Conservation (phyloP, 2,113 vertebrate species). For the Eretmochelys imbricata region DNA sequence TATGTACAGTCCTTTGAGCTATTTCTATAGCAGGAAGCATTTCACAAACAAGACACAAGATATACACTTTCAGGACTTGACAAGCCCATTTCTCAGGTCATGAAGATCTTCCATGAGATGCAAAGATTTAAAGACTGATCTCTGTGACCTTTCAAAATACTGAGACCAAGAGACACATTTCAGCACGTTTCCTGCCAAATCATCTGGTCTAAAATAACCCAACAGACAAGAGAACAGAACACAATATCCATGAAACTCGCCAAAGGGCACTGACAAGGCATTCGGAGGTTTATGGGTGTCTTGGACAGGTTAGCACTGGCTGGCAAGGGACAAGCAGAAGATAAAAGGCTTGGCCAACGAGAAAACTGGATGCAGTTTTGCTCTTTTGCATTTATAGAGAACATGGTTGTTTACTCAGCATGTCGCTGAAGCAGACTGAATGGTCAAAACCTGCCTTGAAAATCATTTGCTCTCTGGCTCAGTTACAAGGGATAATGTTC, state of each 20-base stretch:
- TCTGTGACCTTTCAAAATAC: conserved; percentile 74
- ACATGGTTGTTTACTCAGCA: conserved; percentile 45
- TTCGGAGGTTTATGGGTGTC: conserved; percentile 40
- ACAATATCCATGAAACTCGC: conserved; percentile 57
- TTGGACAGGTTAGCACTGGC: conserved; percentile 76
- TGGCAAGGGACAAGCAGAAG: conserved; percentile 74
- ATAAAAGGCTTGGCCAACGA: conserved; percentile 58
- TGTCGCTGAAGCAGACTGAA: conserved; percentile 44
- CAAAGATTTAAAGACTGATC: conserved; percentile 79
- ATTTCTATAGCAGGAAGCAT: conserved; percentile 86
- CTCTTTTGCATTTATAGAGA: conserved; percentile 64
- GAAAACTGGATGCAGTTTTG: conserved; percentile 65
- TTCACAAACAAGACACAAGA: conserved; percentile 81
- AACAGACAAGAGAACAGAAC: conserved; percentile 66
- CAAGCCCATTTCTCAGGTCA: conserved; percentile 75
- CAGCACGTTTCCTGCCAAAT: conserved; percentile 78
- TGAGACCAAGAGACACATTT: conserved; percentile 79
- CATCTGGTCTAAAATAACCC: conserved; percentile 69
- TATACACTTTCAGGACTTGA: conserved; percentile 74
- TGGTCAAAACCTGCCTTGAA: conserved; percentile 70
- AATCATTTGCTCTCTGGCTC: conserved; percentile 65
- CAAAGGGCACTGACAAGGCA: conserved; percentile 62
- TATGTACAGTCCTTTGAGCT: conserved; percentile 88
- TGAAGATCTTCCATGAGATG: conserved; percentile 80
- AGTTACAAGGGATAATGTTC: conserved; percentile 32